Evolutionary conservation across 2,113 vertebrate species (phyloP), one percentile per base, ranked within the genome.

Genomic region (Epinephelus moara): DNA sequence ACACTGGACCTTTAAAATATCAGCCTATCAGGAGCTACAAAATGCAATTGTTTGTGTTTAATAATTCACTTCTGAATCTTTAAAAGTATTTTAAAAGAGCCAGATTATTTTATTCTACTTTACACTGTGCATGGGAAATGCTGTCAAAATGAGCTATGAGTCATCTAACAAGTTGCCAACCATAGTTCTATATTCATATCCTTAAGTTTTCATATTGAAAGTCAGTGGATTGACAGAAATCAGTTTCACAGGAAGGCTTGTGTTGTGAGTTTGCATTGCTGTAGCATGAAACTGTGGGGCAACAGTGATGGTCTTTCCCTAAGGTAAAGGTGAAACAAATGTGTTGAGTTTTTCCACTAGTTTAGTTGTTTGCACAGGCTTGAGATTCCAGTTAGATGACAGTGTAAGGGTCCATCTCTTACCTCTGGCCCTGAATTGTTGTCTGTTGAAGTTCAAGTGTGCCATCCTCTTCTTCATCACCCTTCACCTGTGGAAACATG

Each of bases 391-490:
- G 1, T 40, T 47, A 4, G 40, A 67, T 56, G 12, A 52, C 19
- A 59, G 19, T 9, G 14, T 4, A 49, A 23, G 40, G 18, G 9
- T 57, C 2, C 18, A 70, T 47, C n/a, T 55, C 93, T 95, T 89
- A 99, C 98, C 96, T 97, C 91, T 95, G 96, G 47, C 97, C 97
- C 81, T 95, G 95, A 69, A 97, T 84, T 81, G 96, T 95, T 12
- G 96, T 97, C 90, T 98, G 97, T 78, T 96, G 95, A 17, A 99
- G 92, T 90, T 97, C 96, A 67, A 99, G 92, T 70, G 86, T 90
- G 68, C 96, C 97, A 87, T 99, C 97, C 60, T 99, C 97, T 10
- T 99, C 98, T 80, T 99, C 98, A 83, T 99, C 97, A 47, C 96
- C 96, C 63, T 97, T 99, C 2, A 98, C 95, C 98, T 99, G 80